phyloP scores from a whole-genome alignment of 2,888 invertebrate genomes.

The Epiperipatus broadwayi region DNA sequence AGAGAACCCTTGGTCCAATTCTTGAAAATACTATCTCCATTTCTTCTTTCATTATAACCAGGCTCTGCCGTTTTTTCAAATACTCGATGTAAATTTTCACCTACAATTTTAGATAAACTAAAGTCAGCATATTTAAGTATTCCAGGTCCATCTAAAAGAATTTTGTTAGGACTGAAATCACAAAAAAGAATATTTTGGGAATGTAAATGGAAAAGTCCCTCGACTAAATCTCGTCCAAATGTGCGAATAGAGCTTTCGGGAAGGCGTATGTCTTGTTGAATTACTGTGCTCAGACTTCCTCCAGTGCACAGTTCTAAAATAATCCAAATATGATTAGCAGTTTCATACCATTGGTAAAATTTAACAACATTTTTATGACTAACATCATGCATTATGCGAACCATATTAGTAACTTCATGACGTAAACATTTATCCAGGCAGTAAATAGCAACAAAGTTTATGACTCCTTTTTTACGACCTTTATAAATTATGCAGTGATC shows the following conservation, averaged over 20 bases:
- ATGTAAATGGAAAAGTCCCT: slow-evolving; percentile 28
- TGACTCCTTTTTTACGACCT: slow-evolving; percentile 29
- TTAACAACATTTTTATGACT: slow-evolving; percentile 27
- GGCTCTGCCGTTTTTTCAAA: slow-evolving; percentile 26
- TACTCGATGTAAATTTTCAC: slow-evolving; percentile 27
- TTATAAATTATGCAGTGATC: slow-evolving; percentile 29
- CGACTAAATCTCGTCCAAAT: slow-evolving; percentile 28
- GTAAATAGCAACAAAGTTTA: slow-evolving; percentile 30
- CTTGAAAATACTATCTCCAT: slow-evolving; percentile 16
- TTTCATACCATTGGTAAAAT: slow-evolving; percentile 32
- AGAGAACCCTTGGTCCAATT: no score
- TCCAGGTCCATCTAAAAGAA: slow-evolving; percentile 27
- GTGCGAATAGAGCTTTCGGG: slow-evolving; percentile 27
- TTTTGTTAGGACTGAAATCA: no score
- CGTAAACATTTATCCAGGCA: slow-evolving; percentile 29
- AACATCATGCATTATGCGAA: slow-evolving; percentile 29
- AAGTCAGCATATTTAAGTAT: slow-evolving; percentile 28
- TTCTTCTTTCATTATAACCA: slow-evolving; percentile 20
- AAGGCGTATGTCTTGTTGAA: slow-evolving; percentile 23
- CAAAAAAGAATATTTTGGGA: slow-evolving; percentile 21
- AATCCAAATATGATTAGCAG: slow-evolving; percentile 30
- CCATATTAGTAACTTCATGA: slow-evolving; percentile 28
- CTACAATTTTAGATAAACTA: slow-evolving; percentile 27
- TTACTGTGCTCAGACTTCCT: slow-evolving; percentile 12
- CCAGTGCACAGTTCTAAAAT: slow-evolving; percentile 31